Conservation (phyloP, 2,113 vertebrate species). For the Phycodurus eques region DNA sequence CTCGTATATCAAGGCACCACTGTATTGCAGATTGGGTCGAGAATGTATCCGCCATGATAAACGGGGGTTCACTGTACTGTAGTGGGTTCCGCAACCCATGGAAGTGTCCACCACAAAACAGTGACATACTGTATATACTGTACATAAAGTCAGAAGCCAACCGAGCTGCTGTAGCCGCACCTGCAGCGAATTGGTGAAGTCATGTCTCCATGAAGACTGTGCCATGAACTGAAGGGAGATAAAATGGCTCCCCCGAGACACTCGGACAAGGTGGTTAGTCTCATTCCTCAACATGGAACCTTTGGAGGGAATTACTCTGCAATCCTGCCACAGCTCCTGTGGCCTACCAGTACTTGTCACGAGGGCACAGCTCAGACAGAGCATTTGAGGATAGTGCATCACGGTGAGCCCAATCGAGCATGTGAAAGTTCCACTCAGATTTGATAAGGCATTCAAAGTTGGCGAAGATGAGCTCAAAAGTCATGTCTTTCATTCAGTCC, state of each 20-base stretch:
- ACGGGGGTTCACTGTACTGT: background rate
- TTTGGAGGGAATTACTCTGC: conserved; percentile 19
- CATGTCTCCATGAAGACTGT: conserved; percentile 13
- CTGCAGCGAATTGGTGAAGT: conserved; percentile 25
- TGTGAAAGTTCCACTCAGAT: conserved; percentile 40
- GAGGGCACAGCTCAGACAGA: conserved; percentile 21
- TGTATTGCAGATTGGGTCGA: too few relatives aligned
- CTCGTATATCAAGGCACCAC: too few relatives aligned
- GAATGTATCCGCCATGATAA: too few relatives aligned
- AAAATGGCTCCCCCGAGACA: conserved; percentile 13
- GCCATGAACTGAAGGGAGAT: conserved; percentile 7
- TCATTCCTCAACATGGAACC: conserved; percentile 3
- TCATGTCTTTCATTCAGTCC: background rate
- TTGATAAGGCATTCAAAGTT: background rate
- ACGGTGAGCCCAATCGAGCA: conserved; percentile 49
- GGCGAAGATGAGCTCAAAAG: background rate
- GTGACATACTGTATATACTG: conserved; percentile 13
- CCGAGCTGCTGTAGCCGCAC: conserved; percentile 22
- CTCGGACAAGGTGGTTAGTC: conserved; percentile 8
- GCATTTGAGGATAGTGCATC: conserved; percentile 11
- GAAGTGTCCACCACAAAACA: background rate
- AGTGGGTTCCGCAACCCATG: background rate
- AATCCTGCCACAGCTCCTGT: background rate
- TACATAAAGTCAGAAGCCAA: conserved; percentile 26
- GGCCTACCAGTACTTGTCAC: conserved; percentile 9